Conservation (phyloP, 1,140 invertebrate species). For the Drosophila cardini region DNA sequence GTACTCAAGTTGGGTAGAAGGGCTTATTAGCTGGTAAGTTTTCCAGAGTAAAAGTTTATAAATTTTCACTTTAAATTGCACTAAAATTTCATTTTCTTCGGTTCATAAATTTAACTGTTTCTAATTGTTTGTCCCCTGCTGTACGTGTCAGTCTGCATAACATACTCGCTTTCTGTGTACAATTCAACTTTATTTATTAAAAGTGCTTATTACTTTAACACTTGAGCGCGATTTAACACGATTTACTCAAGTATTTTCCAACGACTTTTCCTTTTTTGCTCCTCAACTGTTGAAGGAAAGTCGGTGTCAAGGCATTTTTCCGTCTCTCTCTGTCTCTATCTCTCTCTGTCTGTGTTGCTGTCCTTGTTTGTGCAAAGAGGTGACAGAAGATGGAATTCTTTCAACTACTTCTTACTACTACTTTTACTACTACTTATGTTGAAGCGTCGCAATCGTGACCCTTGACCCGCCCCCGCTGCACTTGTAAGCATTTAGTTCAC, state of each 20-base stretch:
- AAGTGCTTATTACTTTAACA: conserved; percentile 83
- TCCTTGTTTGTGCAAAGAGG: conserved; percentile 7
- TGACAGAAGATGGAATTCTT: conserved; percentile 5
- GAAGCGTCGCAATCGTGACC: conserved; percentile 52
- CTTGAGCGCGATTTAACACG: conserved; percentile 82
- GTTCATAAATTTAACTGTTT: background rate
- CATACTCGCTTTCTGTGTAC: conserved; percentile 19
- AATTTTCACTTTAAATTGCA: no score
- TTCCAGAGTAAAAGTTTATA: no score
- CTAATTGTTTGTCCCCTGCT: conserved; percentile 3
- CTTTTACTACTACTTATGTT: conserved; percentile 37
- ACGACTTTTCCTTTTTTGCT: conserved; percentile 51
- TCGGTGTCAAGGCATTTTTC: conserved; percentile 65
- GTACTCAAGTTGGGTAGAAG: no score
- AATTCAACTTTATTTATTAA: conserved; percentile 81
- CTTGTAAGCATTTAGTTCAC: conserved; percentile 72
- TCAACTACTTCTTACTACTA: conserved; percentile 33
- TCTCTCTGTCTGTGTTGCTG: background rate
- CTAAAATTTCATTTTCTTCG: no score
- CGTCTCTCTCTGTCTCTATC: conserved; percentile 6
- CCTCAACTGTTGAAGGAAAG: conserved; percentile 27
- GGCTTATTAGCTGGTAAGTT: no score
- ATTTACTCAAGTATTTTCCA: conserved; percentile 80
- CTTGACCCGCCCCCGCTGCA: conserved; percentile 23
- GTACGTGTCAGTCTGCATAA: conserved; percentile 31